A percentile compares a stretch with the other conserved stretches of the same genome.
phyloP scores from a whole-genome alignment of 2,888 invertebrate species.

The Oeneis ivallda region DNA sequence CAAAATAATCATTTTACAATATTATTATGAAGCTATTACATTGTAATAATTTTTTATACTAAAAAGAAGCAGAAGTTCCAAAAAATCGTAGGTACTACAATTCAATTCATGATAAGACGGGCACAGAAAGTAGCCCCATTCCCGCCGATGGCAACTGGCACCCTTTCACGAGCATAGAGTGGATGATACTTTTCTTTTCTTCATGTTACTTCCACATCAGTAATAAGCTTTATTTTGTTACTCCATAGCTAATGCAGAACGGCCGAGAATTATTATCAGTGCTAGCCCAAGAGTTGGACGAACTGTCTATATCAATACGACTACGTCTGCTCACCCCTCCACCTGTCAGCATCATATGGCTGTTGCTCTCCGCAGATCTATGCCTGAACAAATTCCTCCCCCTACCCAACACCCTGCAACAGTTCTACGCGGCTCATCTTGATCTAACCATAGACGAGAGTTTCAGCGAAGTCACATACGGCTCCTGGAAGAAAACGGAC shows the following conservation, averaged over 20 bases:
- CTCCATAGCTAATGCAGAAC: slow-evolving; percentile 73
- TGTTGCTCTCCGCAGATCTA: slow-evolving; percentile 67
- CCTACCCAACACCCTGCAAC: slow-evolving; percentile 68
- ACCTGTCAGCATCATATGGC: slow-evolving; percentile 69
- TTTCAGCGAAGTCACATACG: slow-evolving; percentile 71
- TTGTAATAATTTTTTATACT: too few species aligned
- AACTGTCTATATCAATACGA: slow-evolving; percentile 68
- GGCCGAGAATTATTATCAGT: slow-evolving; percentile 69
- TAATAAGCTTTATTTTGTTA: slow-evolving; percentile 18
- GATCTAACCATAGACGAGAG: slow-evolving; percentile 65
- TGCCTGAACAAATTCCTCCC: slow-evolving; percentile 75
- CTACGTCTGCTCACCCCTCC: slow-evolving; percentile 65
- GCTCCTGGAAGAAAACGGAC: slow-evolving; percentile 73
- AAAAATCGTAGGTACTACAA: too few species aligned
- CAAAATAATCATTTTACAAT: too few species aligned
- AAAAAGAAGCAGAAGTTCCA: too few species aligned
- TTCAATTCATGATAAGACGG: too few species aligned
- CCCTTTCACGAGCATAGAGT: too few species aligned
- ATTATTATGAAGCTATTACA: too few species aligned
- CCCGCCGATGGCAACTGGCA: too few species aligned
- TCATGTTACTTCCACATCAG: too few species aligned
- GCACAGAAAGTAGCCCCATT: too few species aligned
- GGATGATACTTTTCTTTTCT: too few species aligned
- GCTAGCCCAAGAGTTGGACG: slow-evolving; percentile 65
- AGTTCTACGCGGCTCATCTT: slow-evolving; percentile 72